Percentiles rank a stretch among this genome's conserved stretches.
Evolutionary conservation across 2,113 vertebrate species (phyloP).

Genomic region (Python bivittatus): DNA sequence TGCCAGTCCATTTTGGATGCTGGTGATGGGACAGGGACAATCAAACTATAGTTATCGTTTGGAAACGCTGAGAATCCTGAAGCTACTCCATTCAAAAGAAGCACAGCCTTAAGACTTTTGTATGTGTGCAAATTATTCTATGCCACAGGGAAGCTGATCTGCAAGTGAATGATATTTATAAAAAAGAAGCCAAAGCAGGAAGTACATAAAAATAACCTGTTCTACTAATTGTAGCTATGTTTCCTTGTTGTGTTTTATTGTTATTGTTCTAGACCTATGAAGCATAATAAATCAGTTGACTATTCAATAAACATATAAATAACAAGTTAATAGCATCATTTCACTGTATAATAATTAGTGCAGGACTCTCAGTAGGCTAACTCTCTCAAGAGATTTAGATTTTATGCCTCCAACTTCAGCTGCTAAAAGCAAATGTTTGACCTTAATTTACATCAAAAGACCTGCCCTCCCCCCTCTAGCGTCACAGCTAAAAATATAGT

Average conservation of each 20-base stretch:
- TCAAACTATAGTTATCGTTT: not conserved
- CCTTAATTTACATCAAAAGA: conserved; percentile 17
- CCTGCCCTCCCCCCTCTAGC: not conserved
- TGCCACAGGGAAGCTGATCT: not conserved
- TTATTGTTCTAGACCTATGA: conserved; percentile 10
- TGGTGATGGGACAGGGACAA: not conserved
- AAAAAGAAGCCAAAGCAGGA: conserved; percentile 38
- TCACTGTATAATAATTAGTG: conserved; percentile 33
- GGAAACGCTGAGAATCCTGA: not conserved
- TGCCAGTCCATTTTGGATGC: not conserved
- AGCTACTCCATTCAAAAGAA: not conserved
- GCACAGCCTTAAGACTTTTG: not conserved
- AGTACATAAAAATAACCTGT: conserved; percentile 27
- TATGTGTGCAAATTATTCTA: not conserved
- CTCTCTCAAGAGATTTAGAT: not conserved
- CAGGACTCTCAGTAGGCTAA: conserved; percentile 12
- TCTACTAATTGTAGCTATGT: conserved; percentile 50
- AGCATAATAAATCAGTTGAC: conserved; percentile 52
- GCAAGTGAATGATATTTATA: conserved; percentile 43
- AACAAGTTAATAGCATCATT: conserved; percentile 47
- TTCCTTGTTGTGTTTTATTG: conserved; percentile 3
- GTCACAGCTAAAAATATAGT: not conserved
- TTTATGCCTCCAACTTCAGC: conserved; percentile 17
- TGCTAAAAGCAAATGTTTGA: conserved; percentile 20
- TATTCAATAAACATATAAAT: conserved; percentile 55